Evolutionary conservation across 2,113 vertebrate species (phyloP), one percentile per base, ranked within the genome.

Genomic region (Mus spicilegus): DNA sequence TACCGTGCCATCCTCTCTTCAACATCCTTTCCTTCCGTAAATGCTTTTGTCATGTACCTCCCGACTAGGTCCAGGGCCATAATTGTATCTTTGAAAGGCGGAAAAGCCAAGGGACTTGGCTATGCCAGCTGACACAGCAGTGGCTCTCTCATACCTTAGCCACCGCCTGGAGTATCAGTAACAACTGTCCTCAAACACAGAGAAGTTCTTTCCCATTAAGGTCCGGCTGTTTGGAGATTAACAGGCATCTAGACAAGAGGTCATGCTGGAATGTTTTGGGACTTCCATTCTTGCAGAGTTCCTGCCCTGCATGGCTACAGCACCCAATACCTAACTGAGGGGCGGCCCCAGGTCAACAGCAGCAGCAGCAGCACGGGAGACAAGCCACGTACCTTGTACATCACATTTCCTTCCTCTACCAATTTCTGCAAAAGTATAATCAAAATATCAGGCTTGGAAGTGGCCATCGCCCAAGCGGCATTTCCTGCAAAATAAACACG

Each of bases 401-500:
- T 98, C 36, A 99, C 70, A 95, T 99, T 99, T 97, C 99, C 99
- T 98, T 99, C 99, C 98, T 99, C 99, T 99, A 99, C 99, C 95
- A 99, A 98, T 97, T 99, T 99, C 99, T 99, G 99, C 42, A 99
- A 99, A 61, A 99, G 99, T 97, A 99, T 99, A 97, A 99, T 99
- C 97, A 99, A 99, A 97, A 99, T 99, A 92, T 99, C 99, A 0
- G 99, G 99, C 97, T 99, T 99, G 94, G 99, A 99, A 42, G 99
- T 99, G 33, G 99, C 99, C 99, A 99, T 99, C 70, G 99, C 99
- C 99, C 99, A 99, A 0, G 99, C 99, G 87, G 99, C 99, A 61
- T 99, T 99, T 98, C 99, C 99, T 99, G 98, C 80, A 97, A 98
- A 93, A 97, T 61, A 98, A 96, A 97, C 95, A 96, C 0, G 89